Evolutionary conservation across 1,140 invertebrate species (phyloP).

Genomic region (Cyclargus thomasi): DNA sequence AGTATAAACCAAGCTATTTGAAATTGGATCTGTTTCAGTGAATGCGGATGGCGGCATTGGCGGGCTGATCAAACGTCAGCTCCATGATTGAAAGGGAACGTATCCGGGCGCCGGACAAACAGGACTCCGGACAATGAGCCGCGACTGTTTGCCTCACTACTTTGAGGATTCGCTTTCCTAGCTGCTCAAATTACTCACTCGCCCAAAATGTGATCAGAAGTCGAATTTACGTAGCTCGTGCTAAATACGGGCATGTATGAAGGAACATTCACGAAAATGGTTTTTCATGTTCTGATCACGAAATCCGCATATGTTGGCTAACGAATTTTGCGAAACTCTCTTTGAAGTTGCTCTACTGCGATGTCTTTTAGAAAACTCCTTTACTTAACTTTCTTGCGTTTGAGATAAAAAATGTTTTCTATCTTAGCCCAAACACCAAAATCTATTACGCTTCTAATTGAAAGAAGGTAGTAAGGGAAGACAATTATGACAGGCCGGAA

Average conservation of each 20-base stretch:
- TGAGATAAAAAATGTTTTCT: background rate
- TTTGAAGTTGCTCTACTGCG: no score
- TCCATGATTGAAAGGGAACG: conserved; percentile 51
- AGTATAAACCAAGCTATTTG: conserved; percentile 1
- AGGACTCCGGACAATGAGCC: conserved; percentile 45
- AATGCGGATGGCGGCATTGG: conserved; percentile 16
- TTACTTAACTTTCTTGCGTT: no score
- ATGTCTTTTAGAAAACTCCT: no score
- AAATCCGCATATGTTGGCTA: no score
- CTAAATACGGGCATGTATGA: background rate
- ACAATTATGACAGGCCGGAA: background rate
- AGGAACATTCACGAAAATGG: background rate
- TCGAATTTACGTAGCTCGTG: no score
- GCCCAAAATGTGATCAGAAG: background rate
- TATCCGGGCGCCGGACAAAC: conserved; percentile 39
- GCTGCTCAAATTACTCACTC: conserved; percentile 29
- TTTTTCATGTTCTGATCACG: no score
- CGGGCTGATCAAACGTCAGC: conserved; percentile 24
- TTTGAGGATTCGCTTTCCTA: conserved; percentile 40
- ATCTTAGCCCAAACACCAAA: background rate
- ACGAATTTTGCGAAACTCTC: no score
- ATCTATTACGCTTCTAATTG: background rate
- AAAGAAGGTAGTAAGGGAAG: background rate
- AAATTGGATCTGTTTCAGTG: conserved; percentile 16
- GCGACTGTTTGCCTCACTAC: conserved; percentile 41